Evolutionary conservation across 1,140 invertebrate species (phyloP), one percentile per base, ranked within the genome.

Genomic region (Agrilus planipennis): DNA sequence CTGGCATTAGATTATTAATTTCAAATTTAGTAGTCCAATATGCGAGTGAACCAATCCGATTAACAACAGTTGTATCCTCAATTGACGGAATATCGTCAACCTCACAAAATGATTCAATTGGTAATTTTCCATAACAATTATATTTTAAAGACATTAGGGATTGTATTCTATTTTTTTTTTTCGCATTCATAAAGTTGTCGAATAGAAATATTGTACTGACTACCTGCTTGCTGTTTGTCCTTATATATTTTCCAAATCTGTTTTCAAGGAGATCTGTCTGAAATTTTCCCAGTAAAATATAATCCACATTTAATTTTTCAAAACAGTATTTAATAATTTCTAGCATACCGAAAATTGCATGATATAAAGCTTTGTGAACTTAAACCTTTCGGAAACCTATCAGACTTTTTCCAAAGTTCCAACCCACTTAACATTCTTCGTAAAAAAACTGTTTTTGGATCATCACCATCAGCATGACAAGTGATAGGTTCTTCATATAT

Each of bases 181-280:
- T n/a, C 31, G 15, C 7, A 32, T 16, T 32, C 10, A 16, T 11
- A 32, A 7, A 32, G 7, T 16, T 32, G 31, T 32, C 31, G 10
- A 7, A 32, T 9, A 11, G 31, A 32, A 16, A 32, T 16, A 14
- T 32, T 7, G 14, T 32, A 32, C 31, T 32, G 31, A 9, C 10
- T 9, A 11, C 31, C 31, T 7, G 31, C 10, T 14, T 9, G 15
- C 15, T 32, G 31, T 9, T 14, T 9, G n/a, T n/a, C n/a, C n/a
- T n/a, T n/a, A n/a, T n/a, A 16, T 32, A 32, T 32, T 16, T 10
- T 16, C 35, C 35, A 38, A 38, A 38, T 23, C 35, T 38, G 18
- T 6, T 12, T 23, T 39, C 37, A 12, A 39, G 17, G 6, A 25
- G 12, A 39, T 39, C 37, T 4, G 37, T 39, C 14, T 39, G 37